Evolutionary conservation across 1,140 invertebrate species (phyloP).

Genomic region (Drosophila navojoa): DNA sequence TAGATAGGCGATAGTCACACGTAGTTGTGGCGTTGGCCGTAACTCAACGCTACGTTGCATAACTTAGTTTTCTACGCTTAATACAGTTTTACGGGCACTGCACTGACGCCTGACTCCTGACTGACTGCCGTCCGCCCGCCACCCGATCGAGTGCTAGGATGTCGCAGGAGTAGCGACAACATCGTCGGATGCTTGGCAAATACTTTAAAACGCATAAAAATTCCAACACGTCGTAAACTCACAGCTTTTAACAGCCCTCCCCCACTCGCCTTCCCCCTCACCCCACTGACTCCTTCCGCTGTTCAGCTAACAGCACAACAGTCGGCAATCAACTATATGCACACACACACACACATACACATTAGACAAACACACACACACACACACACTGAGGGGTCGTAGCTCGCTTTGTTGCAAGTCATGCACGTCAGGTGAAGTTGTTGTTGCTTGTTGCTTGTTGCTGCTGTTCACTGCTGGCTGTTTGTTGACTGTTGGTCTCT

Average conservation of each 20-base stretch:
- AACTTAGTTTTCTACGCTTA: conserved; percentile 78
- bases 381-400: conserved; percentile 7
- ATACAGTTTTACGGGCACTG: conserved; percentile 74
- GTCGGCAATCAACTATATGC: conserved; percentile 70
- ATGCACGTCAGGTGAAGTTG: conserved; percentile 72
- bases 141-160: not conserved
- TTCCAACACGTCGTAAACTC: conserved; percentile 80
- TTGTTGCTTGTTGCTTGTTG: conserved; percentile 13
- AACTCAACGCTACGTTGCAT: conserved; percentile 70
- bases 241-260: conserved; percentile 66
- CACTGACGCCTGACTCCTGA: conserved; percentile 34
- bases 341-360: conserved; percentile 33
- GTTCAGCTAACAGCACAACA: conserved; percentile 30
- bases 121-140: not conserved
- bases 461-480: conserved; percentile 35
- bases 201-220: conserved; percentile 82
- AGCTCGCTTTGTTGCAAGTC: conserved; percentile 76
- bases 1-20: conserved; percentile 44
- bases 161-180: conserved; percentile 35
- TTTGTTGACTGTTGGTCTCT: conserved; percentile 15
- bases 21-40: conserved; percentile 59
- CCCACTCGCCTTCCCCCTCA: not conserved
- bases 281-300: not conserved
- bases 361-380: conserved; percentile 9
- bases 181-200: conserved; percentile 58